Base-by-base conservation (phyloP, 2,888 invertebrate genomes). In the Orthonychiurus folsomi region DNA sequence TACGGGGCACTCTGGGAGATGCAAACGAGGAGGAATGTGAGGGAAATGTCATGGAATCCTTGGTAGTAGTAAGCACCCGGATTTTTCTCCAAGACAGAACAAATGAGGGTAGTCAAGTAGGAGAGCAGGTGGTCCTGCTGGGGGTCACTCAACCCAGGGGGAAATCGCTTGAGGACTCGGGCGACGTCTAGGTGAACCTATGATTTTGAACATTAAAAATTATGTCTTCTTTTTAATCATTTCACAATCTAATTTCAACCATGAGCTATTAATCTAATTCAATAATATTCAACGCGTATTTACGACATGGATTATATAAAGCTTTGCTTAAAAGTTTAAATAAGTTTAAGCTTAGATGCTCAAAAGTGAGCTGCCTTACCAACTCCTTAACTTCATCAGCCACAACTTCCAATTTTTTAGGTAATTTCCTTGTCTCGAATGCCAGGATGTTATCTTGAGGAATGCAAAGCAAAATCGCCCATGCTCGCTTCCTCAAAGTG, bases 41-140 rank as follows among this genome's bases (percentile, higher is more conserved):
- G 54, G 18, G 68, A 70, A 48, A 72, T 72, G 52, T 72, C 72
- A 60, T 72, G 72, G 54, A 72, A 72, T 56, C 72, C 72, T 66
- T 72, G 72, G 50, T 72, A 72, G 54, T 72, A 72, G 50, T 70
- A 65, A 5, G 68, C 70, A 21, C 63, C 24, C 12, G 70, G 69
- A 53, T 69, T 70, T 23, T 68, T 63, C 48, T 72, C 67, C 9
- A 72, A 57, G 21, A 66, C 63, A 12, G 70, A 64, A 48, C 68
- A 68, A 15, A 72, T 69, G n/a, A 72, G 57, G 50, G 60, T 66
- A 37, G 63, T 66, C 56, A 72, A 61, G n/a, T 67, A 60, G 0
- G 66, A 52, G 47, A 69, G 72, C 15, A 72, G 60, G 57, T 70
- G 70, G 54, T 70, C 66, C 55, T 72, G 72, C 50, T 72, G 70